Conservation (phyloP, 1,140 invertebrate genomes). For the Teleopsis dalmanni region DNA sequence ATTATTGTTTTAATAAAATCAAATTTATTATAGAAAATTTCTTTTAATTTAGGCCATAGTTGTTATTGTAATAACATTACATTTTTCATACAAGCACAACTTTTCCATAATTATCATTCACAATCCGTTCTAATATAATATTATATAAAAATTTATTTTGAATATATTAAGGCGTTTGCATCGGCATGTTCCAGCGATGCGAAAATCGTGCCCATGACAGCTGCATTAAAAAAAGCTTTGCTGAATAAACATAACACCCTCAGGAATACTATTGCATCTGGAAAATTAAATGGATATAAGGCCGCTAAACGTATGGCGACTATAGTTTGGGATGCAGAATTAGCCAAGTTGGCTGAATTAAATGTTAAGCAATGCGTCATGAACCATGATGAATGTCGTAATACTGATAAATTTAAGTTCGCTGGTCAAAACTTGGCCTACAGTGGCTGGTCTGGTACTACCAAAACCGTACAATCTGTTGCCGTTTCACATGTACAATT, state of each 20-base stretch:
- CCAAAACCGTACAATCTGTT: not conserved
- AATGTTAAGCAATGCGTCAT: constrained; percentile 21
- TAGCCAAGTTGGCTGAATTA: constrained; percentile 21
- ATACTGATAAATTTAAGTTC: too few relatives aligned
- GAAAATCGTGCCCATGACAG: constrained; percentile 2
- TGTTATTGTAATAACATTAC: too few relatives aligned
- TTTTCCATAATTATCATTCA: too few relatives aligned
- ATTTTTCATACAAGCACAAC: too few relatives aligned
- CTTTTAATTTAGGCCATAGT: too few relatives aligned
- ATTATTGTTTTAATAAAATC: too few relatives aligned
- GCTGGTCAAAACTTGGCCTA: too few relatives aligned
- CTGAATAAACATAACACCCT: constrained; percentile 8
- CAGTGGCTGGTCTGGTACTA: not conserved
- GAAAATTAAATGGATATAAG: constrained; percentile 2
- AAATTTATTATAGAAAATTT: too few relatives aligned
- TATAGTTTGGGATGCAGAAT: constrained; percentile 22
- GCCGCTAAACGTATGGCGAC: constrained; percentile 22
- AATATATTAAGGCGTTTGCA: not conserved
- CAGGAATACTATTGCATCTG: constrained; percentile 12
- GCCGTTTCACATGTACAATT: not conserved
- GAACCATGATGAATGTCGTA: constrained; percentile 18
- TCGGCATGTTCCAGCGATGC: not conserved
- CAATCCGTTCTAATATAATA: not conserved
- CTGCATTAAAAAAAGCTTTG: not conserved
- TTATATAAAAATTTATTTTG: too few relatives aligned